Conservation (phyloP, 2,888 invertebrate species). For the Hartigia nigra region DNA sequence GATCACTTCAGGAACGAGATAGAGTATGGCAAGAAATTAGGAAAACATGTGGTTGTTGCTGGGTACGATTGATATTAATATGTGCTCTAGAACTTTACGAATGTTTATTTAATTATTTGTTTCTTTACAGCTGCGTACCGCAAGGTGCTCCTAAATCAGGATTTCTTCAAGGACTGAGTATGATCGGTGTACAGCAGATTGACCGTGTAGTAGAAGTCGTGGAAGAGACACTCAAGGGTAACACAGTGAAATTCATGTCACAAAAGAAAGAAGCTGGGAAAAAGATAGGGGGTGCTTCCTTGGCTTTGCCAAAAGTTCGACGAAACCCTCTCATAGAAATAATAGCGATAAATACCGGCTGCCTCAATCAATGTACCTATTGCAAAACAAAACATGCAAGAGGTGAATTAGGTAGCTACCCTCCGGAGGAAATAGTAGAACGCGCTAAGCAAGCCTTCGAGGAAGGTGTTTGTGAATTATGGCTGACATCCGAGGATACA, state of each 20-base stretch:
- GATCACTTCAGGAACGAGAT: constrained; percentile 95
- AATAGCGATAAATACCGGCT: constrained; percentile 95
- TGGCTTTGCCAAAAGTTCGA: constrained; percentile 92
- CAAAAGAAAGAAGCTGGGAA: constrained; percentile 83
- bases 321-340: constrained; percentile 97
- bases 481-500: constrained; percentile 98
- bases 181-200: constrained; percentile 99
- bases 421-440: constrained; percentile 87
- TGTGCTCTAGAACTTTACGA: background rate
- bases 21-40: constrained; percentile 76
- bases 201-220: constrained; percentile 97
- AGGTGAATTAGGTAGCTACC: constrained; percentile 95
- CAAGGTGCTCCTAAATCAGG: constrained; percentile 87
- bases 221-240: constrained; percentile 95
- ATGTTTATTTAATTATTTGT: background rate
- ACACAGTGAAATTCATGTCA: constrained; percentile 80
- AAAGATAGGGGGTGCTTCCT: constrained; percentile 87
- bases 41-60: constrained; percentile 92
- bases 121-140: constrained; percentile 79
- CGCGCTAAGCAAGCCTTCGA: constrained; percentile 87
- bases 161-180: constrained; percentile 82
- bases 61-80: constrained; percentile 67
- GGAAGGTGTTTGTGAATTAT: constrained; percentile 96
- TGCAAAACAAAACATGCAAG: constrained; percentile 98
- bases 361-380: constrained; percentile 98